Base-by-base conservation (phyloP, 1,140 invertebrate species). In the Coelopa frigida region DNA sequence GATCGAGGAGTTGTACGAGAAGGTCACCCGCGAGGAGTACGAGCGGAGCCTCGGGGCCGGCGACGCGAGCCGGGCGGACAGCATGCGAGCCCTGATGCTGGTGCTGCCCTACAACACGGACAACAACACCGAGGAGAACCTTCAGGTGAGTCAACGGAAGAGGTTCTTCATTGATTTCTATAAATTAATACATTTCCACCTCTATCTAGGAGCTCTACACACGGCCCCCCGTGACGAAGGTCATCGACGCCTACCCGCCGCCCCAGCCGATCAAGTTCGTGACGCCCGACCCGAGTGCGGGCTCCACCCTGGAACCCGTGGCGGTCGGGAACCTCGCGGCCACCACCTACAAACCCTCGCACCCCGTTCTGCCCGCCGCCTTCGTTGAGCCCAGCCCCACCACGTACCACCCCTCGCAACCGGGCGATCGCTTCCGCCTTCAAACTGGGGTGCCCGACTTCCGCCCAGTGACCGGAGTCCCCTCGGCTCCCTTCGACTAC, bases 1-100 rank as follows among this genome's bases (percentile, higher is more conserved):
- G 36, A 80, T 80, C 35, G 61, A 78, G 7, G 71, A 75, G 5
- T 72, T 79, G 20, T 67, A 79, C 12, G 63, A 73, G 29, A 78
- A 79, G 40, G 76, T 79, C 5, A 76, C 75, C 0, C 55, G 66
- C 52, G 14, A 72, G 66, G 52, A 73, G 68, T 51, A 57, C 58
- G 51, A 70, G 44, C 67, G 58, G 57, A 37, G 59, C 55, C 38
- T 69, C 55, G 37, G 67, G 36, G 57, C 58, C 29, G 60, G 72
- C 0, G 61, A 73, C 27, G 62, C 66, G 48, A 70, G 71, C 2
- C 65, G 63, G 2, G 67, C 71, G 17, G 67, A 77, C 42, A 75
- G 77, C 44, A 70, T 75, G 56, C 59, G 74, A 14, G 73, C 75
- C 1, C 44, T 80, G 3, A 77, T 77, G 74, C 64, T 78, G 0